Evolutionary conservation across 2,888 invertebrate genomes (phyloP).

Genomic region (Aphodius granarius): DNA sequence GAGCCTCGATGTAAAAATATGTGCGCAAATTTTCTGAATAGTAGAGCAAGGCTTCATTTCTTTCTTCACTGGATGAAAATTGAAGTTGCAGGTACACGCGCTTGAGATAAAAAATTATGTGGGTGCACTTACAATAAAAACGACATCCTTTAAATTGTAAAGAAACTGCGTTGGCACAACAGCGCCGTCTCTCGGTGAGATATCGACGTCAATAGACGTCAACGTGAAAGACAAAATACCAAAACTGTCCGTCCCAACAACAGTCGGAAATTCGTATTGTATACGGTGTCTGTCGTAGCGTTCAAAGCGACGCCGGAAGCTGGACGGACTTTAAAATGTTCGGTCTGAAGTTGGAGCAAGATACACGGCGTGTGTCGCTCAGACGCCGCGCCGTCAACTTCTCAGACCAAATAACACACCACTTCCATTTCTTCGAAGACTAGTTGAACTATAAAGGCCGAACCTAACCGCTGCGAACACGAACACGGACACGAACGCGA

Average conservation of each 20-base stretch:
- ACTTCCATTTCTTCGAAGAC: not conserved
- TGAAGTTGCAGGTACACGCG: not conserved
- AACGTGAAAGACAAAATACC: not conserved
- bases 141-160: not conserved
- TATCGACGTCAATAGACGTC: not conserved
- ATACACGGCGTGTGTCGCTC: not conserved
- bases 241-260: not conserved
- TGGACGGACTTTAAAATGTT: not conserved
- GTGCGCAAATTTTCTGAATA: not conserved
- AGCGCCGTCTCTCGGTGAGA: not conserved
- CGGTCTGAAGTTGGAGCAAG: not conserved
- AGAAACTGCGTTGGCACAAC: not conserved
- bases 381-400: not conserved
- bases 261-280: not conserved
- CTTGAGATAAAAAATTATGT: too few species aligned
- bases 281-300: not conserved
- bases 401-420: not conserved
- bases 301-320: not conserved
- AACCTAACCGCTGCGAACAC: too few species aligned
- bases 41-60: too few species aligned
- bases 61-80: not conserved
- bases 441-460: not conserved
- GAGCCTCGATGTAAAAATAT: not conserved
- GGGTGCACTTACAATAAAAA: too few species aligned
- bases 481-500: too few species aligned